Evolutionary conservation across 2,888 invertebrate species (phyloP).

Genomic region (Nomada goodeniana): DNA sequence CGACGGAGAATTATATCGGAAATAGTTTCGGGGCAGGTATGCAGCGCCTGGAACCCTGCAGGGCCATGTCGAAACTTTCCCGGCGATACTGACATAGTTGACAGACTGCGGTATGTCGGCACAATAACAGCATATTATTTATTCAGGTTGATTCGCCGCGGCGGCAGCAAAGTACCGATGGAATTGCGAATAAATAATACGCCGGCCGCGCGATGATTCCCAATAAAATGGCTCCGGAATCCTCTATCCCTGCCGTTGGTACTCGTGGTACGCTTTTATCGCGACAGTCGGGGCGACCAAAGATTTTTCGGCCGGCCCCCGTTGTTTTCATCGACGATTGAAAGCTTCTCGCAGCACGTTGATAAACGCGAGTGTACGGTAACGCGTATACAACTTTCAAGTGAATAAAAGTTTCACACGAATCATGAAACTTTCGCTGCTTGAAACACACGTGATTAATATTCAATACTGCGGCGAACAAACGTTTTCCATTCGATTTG

Average conservation of each 20-base stretch:
- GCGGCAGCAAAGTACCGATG: conserved; percentile 55
- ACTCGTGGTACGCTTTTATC: background rate
- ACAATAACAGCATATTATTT: conserved; percentile 75
- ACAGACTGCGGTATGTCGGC: conserved; percentile 62
- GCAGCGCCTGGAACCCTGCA: conserved; percentile 42
- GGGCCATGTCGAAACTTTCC: conserved; percentile 55
- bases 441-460: background rate
- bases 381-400: conserved; percentile 7
- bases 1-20: conserved; percentile 71
- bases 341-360: background rate
- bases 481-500: conserved; percentile 3
- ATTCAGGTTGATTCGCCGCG: conserved; percentile 52
- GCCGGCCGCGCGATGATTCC: conserved; percentile 48
- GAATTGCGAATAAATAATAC: conserved; percentile 52
- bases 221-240: conserved; percentile 28
- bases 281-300: background rate
- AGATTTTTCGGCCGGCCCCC: background rate
- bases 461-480: too few relatives aligned
- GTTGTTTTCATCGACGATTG: background rate
- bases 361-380: conserved; percentile 4
- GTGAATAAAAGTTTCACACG: background rate
- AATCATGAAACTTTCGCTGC: conserved; percentile 15
- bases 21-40: conserved; percentile 68
- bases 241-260: background rate
- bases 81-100: conserved; percentile 60